phyloP scores from a whole-genome alignment of 1,140 invertebrate genomes.

The Amphibalanus amphitrite region DNA sequence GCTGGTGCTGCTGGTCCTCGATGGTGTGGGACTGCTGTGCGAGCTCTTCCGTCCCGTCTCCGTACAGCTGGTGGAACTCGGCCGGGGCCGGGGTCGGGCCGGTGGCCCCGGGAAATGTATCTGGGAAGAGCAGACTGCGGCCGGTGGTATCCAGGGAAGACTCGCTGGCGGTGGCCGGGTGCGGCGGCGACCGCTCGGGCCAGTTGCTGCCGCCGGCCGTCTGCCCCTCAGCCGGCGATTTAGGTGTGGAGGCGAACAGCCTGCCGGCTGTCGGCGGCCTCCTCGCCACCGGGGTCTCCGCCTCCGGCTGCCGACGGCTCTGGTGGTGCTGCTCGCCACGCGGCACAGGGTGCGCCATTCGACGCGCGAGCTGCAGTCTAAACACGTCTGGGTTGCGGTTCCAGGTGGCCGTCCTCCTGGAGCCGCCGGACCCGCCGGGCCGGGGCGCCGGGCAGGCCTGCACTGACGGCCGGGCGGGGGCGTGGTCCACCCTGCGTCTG shows the following conservation, averaged over 20 bases:
- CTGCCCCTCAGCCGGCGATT: neutral
- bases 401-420: neutral
- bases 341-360: neutral
- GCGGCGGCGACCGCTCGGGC: neutral
- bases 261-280: no score
- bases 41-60: no score
- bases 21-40: no score
- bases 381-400: neutral
- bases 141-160: neutral
- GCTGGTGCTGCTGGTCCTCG: no score
- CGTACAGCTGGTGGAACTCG: neutral
- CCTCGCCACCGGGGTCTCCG: neutral
- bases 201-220: neutral
- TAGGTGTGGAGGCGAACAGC: neutral
- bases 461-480: neutral
- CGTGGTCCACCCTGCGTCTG: neutral
- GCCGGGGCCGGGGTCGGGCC: no score
- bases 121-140: neutral
- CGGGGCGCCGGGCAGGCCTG: neutral
- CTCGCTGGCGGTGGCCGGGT: neutral
- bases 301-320: no score
- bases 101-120: neutral
- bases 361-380: neutral
- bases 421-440: no score
- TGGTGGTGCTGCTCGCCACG: neutral